A percentile compares a stretch with the other conserved stretches of the same genome.
Evolutionary conservation across 2,888 invertebrate species (phyloP).

Genomic region (Colletes collaris): DNA sequence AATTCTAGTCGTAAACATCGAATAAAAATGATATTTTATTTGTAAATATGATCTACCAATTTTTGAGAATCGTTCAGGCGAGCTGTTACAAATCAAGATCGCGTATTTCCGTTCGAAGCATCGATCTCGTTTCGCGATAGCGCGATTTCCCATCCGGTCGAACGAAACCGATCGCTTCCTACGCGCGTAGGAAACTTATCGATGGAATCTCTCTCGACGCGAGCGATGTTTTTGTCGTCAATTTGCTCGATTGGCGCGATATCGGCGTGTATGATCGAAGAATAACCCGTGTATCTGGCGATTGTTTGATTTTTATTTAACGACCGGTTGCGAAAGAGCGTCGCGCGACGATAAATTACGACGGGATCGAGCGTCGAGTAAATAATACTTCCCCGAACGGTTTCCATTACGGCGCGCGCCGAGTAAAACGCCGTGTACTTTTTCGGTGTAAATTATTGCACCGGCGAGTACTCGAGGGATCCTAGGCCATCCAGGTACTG

Average conservation of each 20-base stretch:
- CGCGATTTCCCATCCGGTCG: not conserved
- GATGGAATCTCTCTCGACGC: not conserved
- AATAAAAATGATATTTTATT: too few relatives aligned
- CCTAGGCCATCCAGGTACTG: conserved; percentile 49
- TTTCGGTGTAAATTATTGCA: conserved; percentile 64
- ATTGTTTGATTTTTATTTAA: conserved; percentile 41
- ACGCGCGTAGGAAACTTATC: not conserved
- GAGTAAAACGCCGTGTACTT: conserved; percentile 36
- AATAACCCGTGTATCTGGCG: not conserved
- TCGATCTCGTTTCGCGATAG: too few relatives aligned
- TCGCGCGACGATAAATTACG: conserved; percentile 45
- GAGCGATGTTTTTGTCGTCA: not conserved
- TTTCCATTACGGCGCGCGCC: conserved; percentile 46
- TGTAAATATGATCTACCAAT: too few relatives aligned
- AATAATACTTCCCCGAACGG: conserved; percentile 56
- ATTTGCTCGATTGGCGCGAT: conserved; percentile 2
- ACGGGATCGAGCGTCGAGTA: conserved; percentile 32
- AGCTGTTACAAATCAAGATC: too few relatives aligned
- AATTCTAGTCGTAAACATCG: too few relatives aligned
- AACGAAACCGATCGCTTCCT: conserved; percentile 5
- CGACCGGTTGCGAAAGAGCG: conserved; percentile 34
- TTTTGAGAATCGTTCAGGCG: too few relatives aligned
- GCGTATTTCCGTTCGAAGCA: too few relatives aligned
- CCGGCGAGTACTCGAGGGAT: conserved; percentile 35
- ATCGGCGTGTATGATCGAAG: conserved; percentile 10